These are phyloP conservation scores for Automeris io DNA, from an alignment of 2,888 invertebrate species.

Conservation along the genomic window DNA sequence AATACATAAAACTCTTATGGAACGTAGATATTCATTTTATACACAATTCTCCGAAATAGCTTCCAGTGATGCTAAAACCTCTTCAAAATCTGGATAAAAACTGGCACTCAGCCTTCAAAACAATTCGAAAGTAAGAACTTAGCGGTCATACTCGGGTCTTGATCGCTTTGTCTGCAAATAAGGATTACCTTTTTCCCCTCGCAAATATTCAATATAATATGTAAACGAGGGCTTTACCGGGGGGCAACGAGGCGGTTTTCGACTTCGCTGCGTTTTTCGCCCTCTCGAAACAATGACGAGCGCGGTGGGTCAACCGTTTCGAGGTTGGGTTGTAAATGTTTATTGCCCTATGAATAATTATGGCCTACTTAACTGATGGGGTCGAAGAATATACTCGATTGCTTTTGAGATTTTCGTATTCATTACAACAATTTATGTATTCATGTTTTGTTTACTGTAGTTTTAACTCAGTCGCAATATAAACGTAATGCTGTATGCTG, in stretches of 20 bases:
- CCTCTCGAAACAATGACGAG: not conserved
- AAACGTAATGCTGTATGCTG: too few species aligned
- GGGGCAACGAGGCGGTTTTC: not conserved
- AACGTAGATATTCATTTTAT: too few species aligned
- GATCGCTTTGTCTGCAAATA: slow-evolving; percentile 10
- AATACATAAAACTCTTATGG: too few species aligned
- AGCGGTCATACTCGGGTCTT: not conserved
- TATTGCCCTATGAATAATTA: slow-evolving; percentile 7
- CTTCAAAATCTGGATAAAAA: too few species aligned
- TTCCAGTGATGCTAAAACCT: too few species aligned
- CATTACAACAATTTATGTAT: too few species aligned
- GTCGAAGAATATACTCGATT: not conserved
- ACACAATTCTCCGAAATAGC: too few species aligned
- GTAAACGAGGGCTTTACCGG: slow-evolving; percentile 5
- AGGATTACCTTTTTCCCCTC: slow-evolving; percentile 1
- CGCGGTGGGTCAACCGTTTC: slow-evolving; percentile 1
- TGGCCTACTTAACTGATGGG: not conserved
- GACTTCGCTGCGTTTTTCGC: slow-evolving; percentile 1
- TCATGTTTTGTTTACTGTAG: too few species aligned
- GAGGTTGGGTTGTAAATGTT: slow-evolving; percentile 1
- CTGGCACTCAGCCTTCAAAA: too few species aligned
- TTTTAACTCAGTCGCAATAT: too few species aligned
- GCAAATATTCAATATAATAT: slow-evolving; percentile 9
- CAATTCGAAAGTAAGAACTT: too few species aligned
- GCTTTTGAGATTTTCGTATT: too few species aligned